Conservation (phyloP, 2,888 invertebrate species). For the Drosophila quinaria region DNA sequence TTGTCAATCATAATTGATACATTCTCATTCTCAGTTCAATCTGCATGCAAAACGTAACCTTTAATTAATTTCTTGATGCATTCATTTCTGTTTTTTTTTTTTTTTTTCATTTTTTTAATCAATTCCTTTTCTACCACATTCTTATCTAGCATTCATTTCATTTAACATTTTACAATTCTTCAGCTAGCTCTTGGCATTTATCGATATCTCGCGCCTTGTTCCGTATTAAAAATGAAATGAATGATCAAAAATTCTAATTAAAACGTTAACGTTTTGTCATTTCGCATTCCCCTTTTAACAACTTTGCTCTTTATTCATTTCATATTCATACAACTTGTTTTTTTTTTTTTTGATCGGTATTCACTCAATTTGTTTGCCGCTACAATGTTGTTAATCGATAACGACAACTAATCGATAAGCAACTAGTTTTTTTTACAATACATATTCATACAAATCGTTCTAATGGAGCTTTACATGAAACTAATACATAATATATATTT, state of each 20-base stretch:
- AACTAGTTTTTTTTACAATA: neutral
- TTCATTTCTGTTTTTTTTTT: neutral
- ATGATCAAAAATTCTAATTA: slow-evolving; percentile 19
- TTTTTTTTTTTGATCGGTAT: too few species aligned
- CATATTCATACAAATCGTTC: neutral
- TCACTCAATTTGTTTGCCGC: neutral
- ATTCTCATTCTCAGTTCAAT: slow-evolving; percentile 3
- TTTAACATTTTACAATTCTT: slow-evolving; percentile 14
- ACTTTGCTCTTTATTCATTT: slow-evolving; percentile 5
- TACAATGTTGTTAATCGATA: slow-evolving; percentile 4
- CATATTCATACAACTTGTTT: neutral
- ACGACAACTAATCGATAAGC: neutral
- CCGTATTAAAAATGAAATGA: neutral
- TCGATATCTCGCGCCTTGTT: slow-evolving; percentile 10
- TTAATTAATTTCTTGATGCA: slow-evolving; percentile 10
- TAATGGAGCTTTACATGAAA: too few species aligned
- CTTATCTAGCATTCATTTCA: slow-evolving; percentile 14
- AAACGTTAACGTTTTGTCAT: slow-evolving; percentile 10
- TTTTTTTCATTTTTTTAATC: slow-evolving; percentile 14
- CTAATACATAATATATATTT: too few species aligned
- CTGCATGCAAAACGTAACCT: slow-evolving; percentile 29
- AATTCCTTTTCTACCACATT: slow-evolving; percentile 9
- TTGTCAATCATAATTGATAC: slow-evolving; percentile 8
- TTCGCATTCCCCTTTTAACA: neutral
- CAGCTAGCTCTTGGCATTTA: slow-evolving; percentile 3